These are phyloP conservation scores for Pygathrix nemaeus DNA, from an alignment of 2,113 vertebrate genomes.

Conservation along the genomic window DNA sequence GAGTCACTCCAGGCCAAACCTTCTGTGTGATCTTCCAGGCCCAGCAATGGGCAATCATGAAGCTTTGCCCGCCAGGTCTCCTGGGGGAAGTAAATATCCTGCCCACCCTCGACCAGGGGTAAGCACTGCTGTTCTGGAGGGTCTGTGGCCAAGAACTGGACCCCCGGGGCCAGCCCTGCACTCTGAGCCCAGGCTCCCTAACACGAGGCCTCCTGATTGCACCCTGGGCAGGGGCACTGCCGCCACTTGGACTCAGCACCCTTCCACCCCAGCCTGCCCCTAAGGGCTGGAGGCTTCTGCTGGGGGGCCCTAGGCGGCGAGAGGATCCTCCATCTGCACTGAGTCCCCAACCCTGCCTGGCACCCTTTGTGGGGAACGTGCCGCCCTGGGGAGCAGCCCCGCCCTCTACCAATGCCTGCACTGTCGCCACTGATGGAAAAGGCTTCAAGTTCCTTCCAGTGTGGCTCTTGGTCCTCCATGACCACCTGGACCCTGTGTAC, in stretches of 20 bases:
- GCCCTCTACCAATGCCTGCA: not conserved
- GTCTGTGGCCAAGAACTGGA: fast-evolving
- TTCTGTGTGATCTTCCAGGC: fast-evolving
- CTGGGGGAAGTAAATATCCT: fast-evolving
- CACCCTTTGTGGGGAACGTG: too few relatives aligned
- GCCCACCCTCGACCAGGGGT: not conserved
- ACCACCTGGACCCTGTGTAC: not conserved
- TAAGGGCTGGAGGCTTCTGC: too few relatives aligned
- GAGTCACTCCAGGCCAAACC: fast-evolving
- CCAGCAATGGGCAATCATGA: fast-evolving
- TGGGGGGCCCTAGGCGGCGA: not conserved
- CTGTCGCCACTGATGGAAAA: fast-evolving
- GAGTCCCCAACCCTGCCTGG: not conserved
- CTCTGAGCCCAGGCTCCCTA: too few relatives aligned
- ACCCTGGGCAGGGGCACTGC: not conserved
- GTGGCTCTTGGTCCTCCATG: not conserved
- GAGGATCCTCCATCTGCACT: not conserved
- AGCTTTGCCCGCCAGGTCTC: not conserved
- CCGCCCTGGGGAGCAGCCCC: too few relatives aligned
- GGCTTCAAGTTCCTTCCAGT: not conserved
- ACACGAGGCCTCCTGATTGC: not conserved
- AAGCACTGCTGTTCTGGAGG: too few relatives aligned
- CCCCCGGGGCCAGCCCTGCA: not conserved
- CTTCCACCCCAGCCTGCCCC: not conserved
- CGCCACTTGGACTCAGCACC: not conserved